Base-by-base conservation (phyloP, 2,888 invertebrate species). In the Pseudococcus longispinus region DNA sequence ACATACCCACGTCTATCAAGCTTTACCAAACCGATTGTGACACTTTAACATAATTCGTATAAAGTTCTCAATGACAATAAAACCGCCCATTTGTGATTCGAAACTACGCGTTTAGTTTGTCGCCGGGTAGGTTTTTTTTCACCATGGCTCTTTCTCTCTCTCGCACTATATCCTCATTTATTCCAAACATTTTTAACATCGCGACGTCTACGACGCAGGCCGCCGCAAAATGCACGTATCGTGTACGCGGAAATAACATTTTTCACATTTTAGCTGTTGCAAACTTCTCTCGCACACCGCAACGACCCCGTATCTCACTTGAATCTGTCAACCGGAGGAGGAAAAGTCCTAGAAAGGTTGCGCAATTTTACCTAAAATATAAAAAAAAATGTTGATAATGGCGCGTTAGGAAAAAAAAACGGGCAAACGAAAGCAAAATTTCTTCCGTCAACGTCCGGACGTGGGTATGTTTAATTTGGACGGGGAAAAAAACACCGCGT, bases 31-130 rank as follows among this genome's bases (percentile, higher is more conserved):
- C 65, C 65, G 65, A 65, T 65, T 26, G 65, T 65, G 65, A 65
- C 65, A 65, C 26, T 65, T 65, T 23, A 65, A 65, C 65, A 65
- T 65, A 65, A 65, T 65, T 65, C 65, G 65, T 65, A 65, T 26
- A 65, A 65, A 65, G 26, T 26, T 65, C 65, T 65, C 65, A 65
- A 65, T 65, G 65, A 65, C 65, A 65, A 65, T 65, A 65, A 65
- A 65, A 65, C 65, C 65, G 65, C 65, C 65, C 65, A 65, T 65
- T 65, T 65, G 65, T 65, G 65, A 65, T 65, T 65, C 65, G 65
- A 65, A 65, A 26, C 23, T 65, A 65, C 65, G 26, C 65, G 65
- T 26, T 13, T 46, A 23, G 65, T 65, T 46, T 46, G 44, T 46
- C 15, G 44, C 44, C 44, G 8, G 44, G 15, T 11, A 65, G 65